Evolutionary conservation across 2,113 vertebrate genomes (phyloP), one percentile per base, ranked within the genome.

Genomic region (Aegotheles bennettii): DNA sequence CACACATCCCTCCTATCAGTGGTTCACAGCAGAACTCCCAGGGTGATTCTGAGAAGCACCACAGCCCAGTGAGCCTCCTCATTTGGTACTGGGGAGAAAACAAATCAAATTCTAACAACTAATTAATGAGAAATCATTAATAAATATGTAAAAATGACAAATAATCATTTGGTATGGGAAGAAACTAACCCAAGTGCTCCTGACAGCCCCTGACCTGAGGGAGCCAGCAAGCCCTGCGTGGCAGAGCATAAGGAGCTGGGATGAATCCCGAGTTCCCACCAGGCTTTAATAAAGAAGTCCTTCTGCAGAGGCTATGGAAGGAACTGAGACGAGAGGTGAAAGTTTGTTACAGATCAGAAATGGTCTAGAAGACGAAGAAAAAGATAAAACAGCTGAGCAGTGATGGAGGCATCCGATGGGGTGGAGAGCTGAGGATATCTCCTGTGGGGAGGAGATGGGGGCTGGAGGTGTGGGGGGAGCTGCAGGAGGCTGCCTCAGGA

Each of bases 201-300:
- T n/a, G n/a, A n/a, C n/a, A n/a, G n/a, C 68, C 35, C 60, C 35
- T 61, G 85, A 61, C 36, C 61, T 4, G 0, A n/a, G 69, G 91
- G 64, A 92, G 21, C n/a, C 59, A 84, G 71, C 65, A 43, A 76
- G 59, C 2, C 3, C 84, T 35, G 57, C 13, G 16, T 82, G 63
- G 42, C 3, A 1, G 70, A 89, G 93, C 77, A 31, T n/a, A 40
- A 94, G 74, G 38, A 82, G 74, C 16, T 33, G 10, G 82, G 84
- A 94, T 79, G 70, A 94, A 95, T 73, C 76, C 47, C 33, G 36
- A 63, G 57, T 69, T 90, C 91, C 91, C 70, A 54, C 20, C 18
- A 63, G 64, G 43, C 78, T 89, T 95, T 95, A 84, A 80, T 89
- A 83, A 91, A n/a, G n/a, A 45, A 95, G 57, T n/a, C 93, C 29